Base-by-base conservation (phyloP, 2,113 vertebrate genomes). In the Murina feae region DNA sequence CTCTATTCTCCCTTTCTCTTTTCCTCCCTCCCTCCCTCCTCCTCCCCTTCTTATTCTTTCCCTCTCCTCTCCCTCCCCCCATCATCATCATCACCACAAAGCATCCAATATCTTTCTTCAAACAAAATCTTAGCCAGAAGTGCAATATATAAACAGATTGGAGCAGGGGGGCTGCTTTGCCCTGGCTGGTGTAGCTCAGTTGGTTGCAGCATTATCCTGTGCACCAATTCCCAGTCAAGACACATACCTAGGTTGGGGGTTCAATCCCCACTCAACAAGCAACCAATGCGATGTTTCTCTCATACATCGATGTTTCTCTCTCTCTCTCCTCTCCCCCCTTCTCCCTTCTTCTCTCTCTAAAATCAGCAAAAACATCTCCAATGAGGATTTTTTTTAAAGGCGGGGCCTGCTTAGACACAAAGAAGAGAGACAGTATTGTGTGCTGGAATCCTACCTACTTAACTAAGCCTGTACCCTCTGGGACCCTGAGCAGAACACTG, bases 51-150 rank as follows among this genome's bases (percentile, higher is more conserved):
- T 74, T 44, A 47, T 32, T 74, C 42, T 44, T 10, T 71, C 9
- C 28, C 23, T 44, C 78, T 25, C 1, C 37, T 10, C 44, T 10
- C 21, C 42, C 4, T 37, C 21, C 35, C 21, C 23, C 11, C n/a
- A 44, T 30, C 71, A 74, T 37, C 68, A 39, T 14, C 21, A 32
- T 16, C 68, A 92, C 78, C 39, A n/a, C 69, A 25, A 95, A 93
- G 51, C 28, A 90, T 32, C 30, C 81, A 91, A 14, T 72, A 63
- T 60, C 37, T 51, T 86, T 51, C 74, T 78, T 80, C 47, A 84
- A 75, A 76, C 28, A 89, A 95, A 96, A 85, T 75, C 35, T 71
- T 71, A 89, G 76, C n/a, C 55, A 78, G 42, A 95, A 90, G 30
- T 13, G 16, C 9, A 69, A 68, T 18, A 35, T 18, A 68, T 44